Conservation (phyloP, 2,797 vertebrate species). For the Holocentrus rufus region DNA sequence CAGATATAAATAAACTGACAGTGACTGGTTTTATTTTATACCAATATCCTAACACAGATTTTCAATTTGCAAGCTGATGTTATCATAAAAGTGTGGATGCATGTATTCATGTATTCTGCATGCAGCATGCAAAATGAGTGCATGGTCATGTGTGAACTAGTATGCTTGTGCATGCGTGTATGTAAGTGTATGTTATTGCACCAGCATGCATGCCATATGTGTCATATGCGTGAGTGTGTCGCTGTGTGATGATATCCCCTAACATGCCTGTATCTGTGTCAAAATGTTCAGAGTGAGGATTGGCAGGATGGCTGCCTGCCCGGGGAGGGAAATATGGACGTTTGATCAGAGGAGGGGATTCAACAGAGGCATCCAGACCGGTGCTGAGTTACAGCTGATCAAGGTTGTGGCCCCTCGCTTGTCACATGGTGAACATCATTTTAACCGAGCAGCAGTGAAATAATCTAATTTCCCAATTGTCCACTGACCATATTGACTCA, state of each 20-base stretch:
- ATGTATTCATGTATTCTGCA: neutral
- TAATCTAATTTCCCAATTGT: conserved; percentile 51
- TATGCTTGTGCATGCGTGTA: neutral
- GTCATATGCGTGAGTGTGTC: conserved; percentile 10
- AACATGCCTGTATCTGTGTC: conserved; percentile 41
- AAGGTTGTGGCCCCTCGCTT: conserved; percentile 27
- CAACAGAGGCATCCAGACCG: conserved; percentile 17
- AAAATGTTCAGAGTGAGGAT: conserved; percentile 53
- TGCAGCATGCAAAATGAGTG: conserved; percentile 3
- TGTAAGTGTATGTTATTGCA: neutral
- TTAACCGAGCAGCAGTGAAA: conserved; percentile 35
- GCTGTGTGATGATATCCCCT: conserved; percentile 14
- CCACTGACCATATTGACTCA: conserved; percentile 8
- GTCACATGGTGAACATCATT: conserved; percentile 51
- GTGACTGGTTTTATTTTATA: too few relatives aligned
- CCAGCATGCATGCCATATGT: neutral
- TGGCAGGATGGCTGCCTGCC: conserved; percentile 35
- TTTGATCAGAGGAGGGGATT: conserved; percentile 32
- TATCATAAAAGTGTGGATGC: neutral
- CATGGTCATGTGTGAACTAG: conserved; percentile 7
- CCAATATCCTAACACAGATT: too few relatives aligned
- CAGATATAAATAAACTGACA: too few relatives aligned
- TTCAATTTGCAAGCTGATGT: too few relatives aligned
- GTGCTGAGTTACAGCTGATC: conserved; percentile 32
- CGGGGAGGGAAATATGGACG: conserved; percentile 34